Evolutionary conservation across 2,888 invertebrate species (phyloP).

Genomic region (Drosophila monieri): DNA sequence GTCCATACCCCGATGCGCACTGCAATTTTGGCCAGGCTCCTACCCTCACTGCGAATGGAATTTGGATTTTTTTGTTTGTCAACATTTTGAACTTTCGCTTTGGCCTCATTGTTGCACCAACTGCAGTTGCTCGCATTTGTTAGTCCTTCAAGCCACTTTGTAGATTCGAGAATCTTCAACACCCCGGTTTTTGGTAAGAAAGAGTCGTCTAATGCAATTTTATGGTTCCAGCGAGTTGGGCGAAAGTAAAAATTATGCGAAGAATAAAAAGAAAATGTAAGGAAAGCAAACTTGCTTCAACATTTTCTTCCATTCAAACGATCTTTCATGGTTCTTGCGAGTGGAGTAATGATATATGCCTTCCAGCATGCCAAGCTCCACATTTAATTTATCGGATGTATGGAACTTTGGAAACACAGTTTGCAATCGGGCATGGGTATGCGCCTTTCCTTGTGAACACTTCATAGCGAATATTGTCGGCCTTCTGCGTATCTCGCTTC

Average conservation of each 20-base stretch:
- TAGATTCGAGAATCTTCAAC: conserved; percentile 53
- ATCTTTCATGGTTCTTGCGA: background rate
- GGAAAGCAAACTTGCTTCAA: background rate
- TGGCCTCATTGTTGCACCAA: conserved; percentile 53
- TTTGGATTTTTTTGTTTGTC: conserved; percentile 76
- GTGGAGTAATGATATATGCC: background rate
- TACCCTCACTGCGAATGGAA: conserved; percentile 75
- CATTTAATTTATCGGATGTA: background rate
- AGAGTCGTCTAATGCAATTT: conserved; percentile 59
- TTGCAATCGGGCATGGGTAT: background rate
- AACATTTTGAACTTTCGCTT: conserved; percentile 72
- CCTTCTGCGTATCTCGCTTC: background rate
- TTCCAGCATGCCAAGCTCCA: background rate
- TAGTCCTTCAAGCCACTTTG: conserved; percentile 32
- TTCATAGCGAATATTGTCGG: background rate
- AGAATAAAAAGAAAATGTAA: background rate
- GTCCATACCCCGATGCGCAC: conserved; percentile 16
- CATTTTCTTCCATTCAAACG: background rate
- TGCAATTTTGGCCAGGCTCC: conserved; percentile 14
- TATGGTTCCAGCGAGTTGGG: conserved; percentile 43
- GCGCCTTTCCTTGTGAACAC: background rate
- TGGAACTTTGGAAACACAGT: background rate
- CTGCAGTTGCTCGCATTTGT: conserved; percentile 31
- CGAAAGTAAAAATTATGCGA: conserved; percentile 43
- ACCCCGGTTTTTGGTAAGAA: conserved; percentile 56